Conservation (phyloP, 2,888 invertebrate genomes). For the Napeogenes sylphis region DNA sequence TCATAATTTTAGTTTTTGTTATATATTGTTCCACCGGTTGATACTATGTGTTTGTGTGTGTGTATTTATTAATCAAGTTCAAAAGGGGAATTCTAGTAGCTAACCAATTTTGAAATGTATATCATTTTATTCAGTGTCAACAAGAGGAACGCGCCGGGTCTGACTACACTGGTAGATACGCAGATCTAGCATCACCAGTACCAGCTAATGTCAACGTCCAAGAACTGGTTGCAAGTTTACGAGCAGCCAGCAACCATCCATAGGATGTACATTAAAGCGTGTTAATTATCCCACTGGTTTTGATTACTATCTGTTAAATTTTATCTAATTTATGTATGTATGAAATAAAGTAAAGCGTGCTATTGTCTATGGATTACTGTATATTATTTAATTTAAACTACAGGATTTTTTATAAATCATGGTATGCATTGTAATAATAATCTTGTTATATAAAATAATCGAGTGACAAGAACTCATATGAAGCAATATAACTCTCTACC, state of each 20-base stretch:
- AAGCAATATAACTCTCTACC: too few relatives aligned
- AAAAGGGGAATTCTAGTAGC: too few relatives aligned
- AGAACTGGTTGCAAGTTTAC: conserved; percentile 44
- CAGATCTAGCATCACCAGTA: conserved; percentile 54
- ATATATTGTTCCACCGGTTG: too few relatives aligned
- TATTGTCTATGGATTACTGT: conserved; percentile 35
- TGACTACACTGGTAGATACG: conserved; percentile 54
- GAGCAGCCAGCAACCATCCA: conserved; percentile 36
- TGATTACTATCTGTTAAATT: conserved; percentile 14
- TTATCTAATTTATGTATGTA: conserved; percentile 22
- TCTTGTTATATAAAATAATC: too few relatives aligned
- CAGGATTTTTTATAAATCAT: too few relatives aligned
- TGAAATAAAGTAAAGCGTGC: conserved; percentile 50
- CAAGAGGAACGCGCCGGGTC: conserved; percentile 14
- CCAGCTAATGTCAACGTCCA: conserved; percentile 48
- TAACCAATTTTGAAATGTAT: not conserved
- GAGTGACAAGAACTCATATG: not conserved
- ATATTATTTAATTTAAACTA: conserved; percentile 15
- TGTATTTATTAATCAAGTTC: too few relatives aligned
- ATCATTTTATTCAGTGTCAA: conserved; percentile 21
- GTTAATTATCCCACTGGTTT: conserved; percentile 13
- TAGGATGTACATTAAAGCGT: conserved; percentile 14
- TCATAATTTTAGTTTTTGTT: too few relatives aligned
- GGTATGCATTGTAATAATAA: too few relatives aligned
- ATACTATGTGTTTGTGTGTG: too few relatives aligned